A percentile compares a stretch with the other conserved stretches of the same genome.
Conservation (phyloP, 1,140 invertebrate genomes). For the Melanaphis sacchari region DNA sequence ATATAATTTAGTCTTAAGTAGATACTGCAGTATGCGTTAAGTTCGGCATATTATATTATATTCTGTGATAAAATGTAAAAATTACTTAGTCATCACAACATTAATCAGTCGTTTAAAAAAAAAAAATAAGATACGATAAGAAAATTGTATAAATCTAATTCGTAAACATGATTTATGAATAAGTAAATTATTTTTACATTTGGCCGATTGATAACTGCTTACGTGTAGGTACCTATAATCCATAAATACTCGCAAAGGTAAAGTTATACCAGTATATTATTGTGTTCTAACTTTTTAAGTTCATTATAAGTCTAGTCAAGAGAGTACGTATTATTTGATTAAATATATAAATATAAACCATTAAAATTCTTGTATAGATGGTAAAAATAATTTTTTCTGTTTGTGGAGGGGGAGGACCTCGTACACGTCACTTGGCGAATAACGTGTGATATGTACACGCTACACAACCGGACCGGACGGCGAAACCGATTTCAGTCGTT, state of each 20-base stretch:
- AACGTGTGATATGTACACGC: background rate
- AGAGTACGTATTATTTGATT: background rate
- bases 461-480: background rate
- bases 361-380: background rate
- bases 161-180: no score
- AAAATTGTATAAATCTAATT: no score
- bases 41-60: background rate
- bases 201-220: no score
- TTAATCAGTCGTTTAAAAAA: background rate
- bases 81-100: background rate
- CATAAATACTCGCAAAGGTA: no score
- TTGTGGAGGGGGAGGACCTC: background rate
- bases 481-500: constrained; percentile 41
- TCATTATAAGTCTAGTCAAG: background rate
- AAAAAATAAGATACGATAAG: no score
- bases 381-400: background rate
- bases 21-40: background rate
- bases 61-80: background rate
- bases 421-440: background rate
- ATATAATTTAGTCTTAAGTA: background rate
- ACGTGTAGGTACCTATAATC: no score
- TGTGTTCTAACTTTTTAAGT: background rate
- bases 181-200: no score
- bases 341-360: background rate
- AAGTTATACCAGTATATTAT: background rate